Percentiles rank a stretch among this genome's conserved stretches.
These are phyloP conservation scores for Poecilobothrus nobilitatus DNA, from an alignment of 2,888 invertebrate genomes.

Conservation along the genomic window DNA sequence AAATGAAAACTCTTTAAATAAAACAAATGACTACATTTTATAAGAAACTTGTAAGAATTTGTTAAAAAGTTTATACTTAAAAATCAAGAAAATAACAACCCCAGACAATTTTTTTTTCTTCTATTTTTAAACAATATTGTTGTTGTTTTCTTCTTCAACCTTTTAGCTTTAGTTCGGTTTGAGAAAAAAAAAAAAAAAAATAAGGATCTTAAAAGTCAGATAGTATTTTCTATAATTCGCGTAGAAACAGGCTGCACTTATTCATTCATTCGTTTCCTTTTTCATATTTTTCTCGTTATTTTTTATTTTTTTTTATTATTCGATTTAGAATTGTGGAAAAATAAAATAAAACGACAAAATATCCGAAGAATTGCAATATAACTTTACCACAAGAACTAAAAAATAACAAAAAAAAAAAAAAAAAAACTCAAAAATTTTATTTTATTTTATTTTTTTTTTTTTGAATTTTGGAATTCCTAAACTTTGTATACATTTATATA, in stretches of 20 bases:
- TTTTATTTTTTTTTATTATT: no score
- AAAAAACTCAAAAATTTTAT: background rate
- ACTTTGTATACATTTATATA: background rate
- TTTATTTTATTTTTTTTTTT: background rate
- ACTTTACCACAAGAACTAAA: background rate
- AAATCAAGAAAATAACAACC: background rate
- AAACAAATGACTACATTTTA: background rate
- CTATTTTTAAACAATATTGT: background rate
- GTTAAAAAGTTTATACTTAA: conserved; percentile 5
- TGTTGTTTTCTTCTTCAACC: background rate
- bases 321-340: background rate
- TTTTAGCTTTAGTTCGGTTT: no score
- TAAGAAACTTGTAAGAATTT: background rate
- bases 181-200: no score
- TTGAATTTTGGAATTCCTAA: background rate
- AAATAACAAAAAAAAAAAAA: background rate
- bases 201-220: no score
- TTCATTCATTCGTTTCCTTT: background rate
- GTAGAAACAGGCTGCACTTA: background rate
- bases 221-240: no score
- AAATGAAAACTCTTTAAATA: background rate
- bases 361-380: background rate
- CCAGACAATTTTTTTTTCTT: background rate
- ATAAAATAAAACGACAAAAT: background rate
- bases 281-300: no score